A percentile compares a stretch with the other conserved stretches of the same genome.
phyloP scores from a whole-genome alignment of 2,797 vertebrate species.

The Cynodonichthys magdalenae region DNA sequence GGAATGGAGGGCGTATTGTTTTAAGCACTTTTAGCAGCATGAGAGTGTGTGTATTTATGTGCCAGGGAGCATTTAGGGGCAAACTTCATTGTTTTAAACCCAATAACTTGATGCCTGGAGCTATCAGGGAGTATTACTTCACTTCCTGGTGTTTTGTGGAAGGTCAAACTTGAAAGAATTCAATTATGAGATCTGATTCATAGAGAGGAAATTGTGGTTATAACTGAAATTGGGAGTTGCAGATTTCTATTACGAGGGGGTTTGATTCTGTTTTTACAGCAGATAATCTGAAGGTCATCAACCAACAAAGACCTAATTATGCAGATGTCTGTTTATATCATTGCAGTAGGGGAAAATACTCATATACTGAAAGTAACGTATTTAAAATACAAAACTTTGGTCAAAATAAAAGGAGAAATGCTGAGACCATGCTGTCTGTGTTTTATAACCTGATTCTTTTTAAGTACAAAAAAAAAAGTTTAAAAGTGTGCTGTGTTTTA shows the following conservation, averaged over 20 bases:
- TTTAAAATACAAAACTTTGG: too few species aligned
- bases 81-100: conserved; percentile 56
- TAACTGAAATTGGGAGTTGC: conserved; percentile 14
- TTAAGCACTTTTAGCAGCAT: conserved; percentile 44
- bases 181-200: conserved; percentile 30
- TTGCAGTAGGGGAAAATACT: too few species aligned
- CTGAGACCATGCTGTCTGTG: neutral
- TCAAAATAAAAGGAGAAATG: too few species aligned
- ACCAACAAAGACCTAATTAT: conserved; percentile 11
- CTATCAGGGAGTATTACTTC: conserved; percentile 59
- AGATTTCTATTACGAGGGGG: conserved; percentile 8
- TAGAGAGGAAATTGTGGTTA: conserved; percentile 24
- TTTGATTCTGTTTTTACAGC: conserved; percentile 24
- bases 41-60: conserved; percentile 44
- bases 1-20: conserved; percentile 24
- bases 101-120: conserved; percentile 52
- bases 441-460: too few species aligned
- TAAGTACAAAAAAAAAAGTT: neutral
- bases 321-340: conserved; percentile 2
- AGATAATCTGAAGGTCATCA: neutral
- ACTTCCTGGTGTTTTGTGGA: conserved; percentile 54
- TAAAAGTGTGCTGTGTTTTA: conserved; percentile 54
- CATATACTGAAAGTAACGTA: too few species aligned
- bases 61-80: conserved; percentile 49
- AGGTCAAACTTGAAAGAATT: conserved; percentile 61